phyloP scores from a whole-genome alignment of 2,113 vertebrate species.

The Antennarius striatus region DNA sequence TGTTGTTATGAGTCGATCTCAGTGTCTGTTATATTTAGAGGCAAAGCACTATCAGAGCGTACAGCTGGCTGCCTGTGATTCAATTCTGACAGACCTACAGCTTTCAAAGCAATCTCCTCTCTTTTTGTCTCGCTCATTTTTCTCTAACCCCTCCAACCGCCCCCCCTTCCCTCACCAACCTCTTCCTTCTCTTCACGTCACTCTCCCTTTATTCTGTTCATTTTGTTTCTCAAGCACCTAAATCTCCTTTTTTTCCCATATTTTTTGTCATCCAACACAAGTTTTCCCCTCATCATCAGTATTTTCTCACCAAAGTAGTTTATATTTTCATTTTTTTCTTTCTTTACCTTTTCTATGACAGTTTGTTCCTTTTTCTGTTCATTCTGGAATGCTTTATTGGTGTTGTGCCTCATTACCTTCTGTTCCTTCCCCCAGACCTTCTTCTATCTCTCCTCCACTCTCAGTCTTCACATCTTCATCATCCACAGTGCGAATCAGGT shows the following conservation, averaged over 20 bases:
- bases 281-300: slow-evolving; percentile 6
- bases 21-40: slow-evolving; percentile 67
- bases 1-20: slow-evolving; percentile 61
- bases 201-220: slow-evolving; percentile 7
- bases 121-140: slow-evolving; percentile 55
- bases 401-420: slow-evolving; percentile 12
- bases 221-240: slow-evolving; percentile 10
- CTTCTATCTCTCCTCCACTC: slow-evolving; percentile 10
- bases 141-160: background rate
- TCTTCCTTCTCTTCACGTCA: background rate
- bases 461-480: slow-evolving; percentile 37
- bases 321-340: slow-evolving; percentile 4
- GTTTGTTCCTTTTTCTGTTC: slow-evolving; percentile 7
- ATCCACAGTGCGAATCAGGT: slow-evolving; percentile 18
- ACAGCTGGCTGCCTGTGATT: slow-evolving; percentile 67
- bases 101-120: slow-evolving; percentile 62
- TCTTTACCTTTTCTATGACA: background rate
- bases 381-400: slow-evolving; percentile 27
- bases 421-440: slow-evolving; percentile 11
- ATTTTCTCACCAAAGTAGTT: slow-evolving; percentile 8
- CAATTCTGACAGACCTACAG: slow-evolving; percentile 67
- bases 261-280: background rate
- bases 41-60: slow-evolving; percentile 60
- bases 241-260: background rate
- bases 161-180: slow-evolving; percentile 4